phyloP scores from a whole-genome alignment of 2,888 invertebrate species.

The Sarcophaga caerulescens region DNA sequence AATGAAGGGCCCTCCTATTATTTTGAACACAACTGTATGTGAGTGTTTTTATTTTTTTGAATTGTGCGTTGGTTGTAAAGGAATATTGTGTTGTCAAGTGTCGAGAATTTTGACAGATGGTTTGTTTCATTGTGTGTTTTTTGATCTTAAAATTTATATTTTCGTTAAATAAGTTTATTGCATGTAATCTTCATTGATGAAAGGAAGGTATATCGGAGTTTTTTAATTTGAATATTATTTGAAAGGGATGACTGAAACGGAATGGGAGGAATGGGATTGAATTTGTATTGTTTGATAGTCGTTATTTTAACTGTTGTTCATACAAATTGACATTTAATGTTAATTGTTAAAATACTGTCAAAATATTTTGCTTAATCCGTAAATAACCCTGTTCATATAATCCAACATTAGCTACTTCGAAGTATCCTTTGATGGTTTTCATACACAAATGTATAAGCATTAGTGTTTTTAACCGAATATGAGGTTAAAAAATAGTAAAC shows the following conservation, averaged over 20 bases:
- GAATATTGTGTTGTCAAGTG: conserved; percentile 63
- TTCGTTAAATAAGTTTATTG: conserved; percentile 72
- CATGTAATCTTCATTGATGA: conserved; percentile 72
- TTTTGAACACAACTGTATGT: too few relatives aligned
- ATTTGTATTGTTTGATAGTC: conserved; percentile 45
- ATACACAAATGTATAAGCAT: background rate
- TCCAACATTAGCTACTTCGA: background rate
- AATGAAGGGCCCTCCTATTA: too few relatives aligned
- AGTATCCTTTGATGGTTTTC: background rate
- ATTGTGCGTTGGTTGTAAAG: conserved; percentile 58
- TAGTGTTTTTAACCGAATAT: background rate
- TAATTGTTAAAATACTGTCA: conserved; percentile 74
- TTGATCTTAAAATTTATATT: conserved; percentile 77
- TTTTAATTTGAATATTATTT: conserved; percentile 73
- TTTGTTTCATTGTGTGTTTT: conserved; percentile 77
- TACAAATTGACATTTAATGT: conserved; percentile 71
- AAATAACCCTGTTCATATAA: conserved; percentile 39
- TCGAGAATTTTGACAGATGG: conserved; percentile 80
- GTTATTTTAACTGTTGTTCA: conserved; percentile 69
- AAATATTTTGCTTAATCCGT: conserved; percentile 75
- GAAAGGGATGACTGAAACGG: conserved; percentile 56
- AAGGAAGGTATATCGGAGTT: conserved; percentile 68
- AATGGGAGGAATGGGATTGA: conserved; percentile 27
- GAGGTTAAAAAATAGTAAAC: too few relatives aligned
- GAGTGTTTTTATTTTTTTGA: conserved; percentile 43